Percentiles rank a stretch among this genome's conserved stretches.
Evolutionary conservation across 2,888 invertebrate genomes (phyloP).

Genomic region (Drosophila kuntzei): DNA sequence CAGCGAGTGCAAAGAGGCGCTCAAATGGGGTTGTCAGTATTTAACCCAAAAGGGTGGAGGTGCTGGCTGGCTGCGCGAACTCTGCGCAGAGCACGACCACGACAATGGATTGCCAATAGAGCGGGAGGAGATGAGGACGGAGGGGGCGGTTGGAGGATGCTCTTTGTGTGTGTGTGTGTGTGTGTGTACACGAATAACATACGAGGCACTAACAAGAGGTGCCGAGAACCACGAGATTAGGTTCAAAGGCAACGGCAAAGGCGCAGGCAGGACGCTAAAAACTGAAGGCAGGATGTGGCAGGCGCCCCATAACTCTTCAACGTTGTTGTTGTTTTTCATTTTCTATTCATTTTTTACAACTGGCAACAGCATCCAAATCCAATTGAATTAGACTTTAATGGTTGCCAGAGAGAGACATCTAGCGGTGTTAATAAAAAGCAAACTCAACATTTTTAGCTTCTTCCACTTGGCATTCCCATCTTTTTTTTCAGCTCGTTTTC

Average conservation of each 20-base stretch:
- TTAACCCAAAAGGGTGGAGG: conserved; percentile 85
- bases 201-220: conserved; percentile 78
- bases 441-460: conserved; percentile 58
- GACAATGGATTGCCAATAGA: conserved; percentile 52
- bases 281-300: conserved; percentile 39
- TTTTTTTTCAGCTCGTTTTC: conserved; percentile 36
- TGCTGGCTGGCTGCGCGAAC: conserved; percentile 84
- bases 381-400: conserved; percentile 77
- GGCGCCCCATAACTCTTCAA: conserved; percentile 40
- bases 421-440: conserved; percentile 77
- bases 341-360: no score
- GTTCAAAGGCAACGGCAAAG: conserved; percentile 73
- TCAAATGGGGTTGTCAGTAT: conserved; percentile 85
- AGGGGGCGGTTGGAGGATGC: not conserved
- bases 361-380: conserved; percentile 55
- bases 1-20: conserved; percentile 81
- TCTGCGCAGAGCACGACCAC: conserved; percentile 72
- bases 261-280: conserved; percentile 28
- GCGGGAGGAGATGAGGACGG: conserved; percentile 1
- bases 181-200: conserved; percentile 58
- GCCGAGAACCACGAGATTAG: conserved; percentile 82
- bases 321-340: conserved; percentile 4
- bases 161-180: conserved; percentile 1
- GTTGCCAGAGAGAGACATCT: conserved; percentile 79
- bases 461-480: conserved; percentile 38